Evolutionary conservation across 2,797 vertebrate genomes (phyloP), one percentile per base, ranked within the genome.

Genomic region (Dermochelys coriacea): DNA sequence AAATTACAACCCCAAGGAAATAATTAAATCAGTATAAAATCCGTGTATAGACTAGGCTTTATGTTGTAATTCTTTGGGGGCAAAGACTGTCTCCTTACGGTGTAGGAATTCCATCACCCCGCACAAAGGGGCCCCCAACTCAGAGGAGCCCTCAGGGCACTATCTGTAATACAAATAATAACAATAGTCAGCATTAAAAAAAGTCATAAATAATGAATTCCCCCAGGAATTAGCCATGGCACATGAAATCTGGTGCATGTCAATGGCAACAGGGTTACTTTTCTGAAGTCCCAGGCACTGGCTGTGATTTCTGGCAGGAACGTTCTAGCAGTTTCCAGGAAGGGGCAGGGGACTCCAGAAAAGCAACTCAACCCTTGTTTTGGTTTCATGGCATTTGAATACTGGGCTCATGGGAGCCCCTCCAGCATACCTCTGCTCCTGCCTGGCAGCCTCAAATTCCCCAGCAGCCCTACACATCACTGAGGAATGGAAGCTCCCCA

Each of bases 161-260:
- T 86, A 1, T n/a, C 1, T 75, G 80, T 25, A 89, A 5, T 64
- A 82, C 34, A 80, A 55, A 77, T 14, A 88, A 45, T 50, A 91
- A 84, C 93, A 96, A 89, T 29, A 93, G 27, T 59, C 87, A 80
- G 50, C 71, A 5, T 68, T 49, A 11, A 31, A 93, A 95, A 80
- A 55, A 41, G 82, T 88, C 34, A 71, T 85, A 89, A 93, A 89
- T 16, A 83, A 27, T 23, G 47, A n/a, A 79, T 87, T 18, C 49
- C 31, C 75, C 74, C 18, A 34, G 77, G 83, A 41, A 88, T n/a
- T 89, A 14, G 49, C 2, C 50, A 79, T 88, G 37, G 68, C 1
- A 2, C 80, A 41, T 80, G 31, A 51, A 92, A 51, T 94, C 94
- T 31, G 51, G 81, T 80, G 10, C 9, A 91, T 82, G 85, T 55